phyloP scores from a whole-genome alignment of 2,888 invertebrate species.

The Chrysopilus asiliformis region DNA sequence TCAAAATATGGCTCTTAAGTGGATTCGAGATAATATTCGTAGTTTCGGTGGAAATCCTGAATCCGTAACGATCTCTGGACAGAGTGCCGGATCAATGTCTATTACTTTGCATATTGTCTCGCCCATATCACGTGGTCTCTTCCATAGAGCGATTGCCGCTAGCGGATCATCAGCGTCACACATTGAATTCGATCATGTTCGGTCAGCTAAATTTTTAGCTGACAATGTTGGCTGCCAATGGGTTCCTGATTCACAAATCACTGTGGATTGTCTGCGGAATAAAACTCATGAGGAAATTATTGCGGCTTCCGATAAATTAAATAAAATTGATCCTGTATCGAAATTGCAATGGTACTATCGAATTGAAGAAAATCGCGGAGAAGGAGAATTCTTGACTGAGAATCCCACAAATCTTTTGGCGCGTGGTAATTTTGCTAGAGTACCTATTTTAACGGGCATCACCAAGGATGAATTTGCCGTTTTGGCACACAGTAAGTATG shows the following conservation, averaged over 20 bases:
- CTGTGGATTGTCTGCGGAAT: no score
- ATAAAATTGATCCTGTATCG: no score
- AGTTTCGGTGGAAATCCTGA: constrained; percentile 52
- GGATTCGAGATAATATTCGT: constrained; percentile 48
- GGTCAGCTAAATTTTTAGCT: no score
- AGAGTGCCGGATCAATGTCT: neutral
- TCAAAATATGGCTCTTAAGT: constrained; percentile 48
- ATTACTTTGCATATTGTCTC: constrained; percentile 38
- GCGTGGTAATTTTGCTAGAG: constrained; percentile 40
- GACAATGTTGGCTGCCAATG: no score
- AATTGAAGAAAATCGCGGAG: constrained; percentile 37
- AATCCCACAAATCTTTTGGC: constrained; percentile 42
- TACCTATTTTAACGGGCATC: constrained; percentile 48
- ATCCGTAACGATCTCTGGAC: constrained; percentile 46
- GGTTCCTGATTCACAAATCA: no score
- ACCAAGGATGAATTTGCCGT: constrained; percentile 48
- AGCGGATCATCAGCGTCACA: constrained; percentile 49
- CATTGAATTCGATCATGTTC: no score
- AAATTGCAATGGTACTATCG: no score
- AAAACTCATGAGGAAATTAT: no score
- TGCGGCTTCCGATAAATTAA: no score
- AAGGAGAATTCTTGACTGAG: constrained; percentile 43
- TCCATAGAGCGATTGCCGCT: constrained; percentile 53
- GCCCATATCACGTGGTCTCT: constrained; percentile 48
- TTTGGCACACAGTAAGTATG: constrained; percentile 25